Evolutionary conservation across 2,797 vertebrate species (phyloP), one percentile per base, ranked within the genome.

Genomic region (Antrozous pallidus): DNA sequence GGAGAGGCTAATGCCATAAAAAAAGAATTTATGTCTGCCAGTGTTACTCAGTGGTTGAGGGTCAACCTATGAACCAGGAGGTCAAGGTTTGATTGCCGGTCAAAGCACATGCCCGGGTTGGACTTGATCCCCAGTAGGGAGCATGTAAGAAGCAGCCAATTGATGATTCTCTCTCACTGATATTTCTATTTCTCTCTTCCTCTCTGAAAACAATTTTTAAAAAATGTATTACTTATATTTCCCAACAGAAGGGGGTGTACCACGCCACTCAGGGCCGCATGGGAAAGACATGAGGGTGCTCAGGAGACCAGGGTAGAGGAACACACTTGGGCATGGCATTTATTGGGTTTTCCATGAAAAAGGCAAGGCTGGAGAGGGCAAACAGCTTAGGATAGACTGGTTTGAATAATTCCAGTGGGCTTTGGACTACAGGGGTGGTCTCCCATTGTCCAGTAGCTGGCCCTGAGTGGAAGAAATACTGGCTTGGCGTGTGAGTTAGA

Each of bases 231-330:
- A 31, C 70, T 38, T 14, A 69, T 13, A 42, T 26, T 49, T 67
- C 47, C 70, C 80, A 65, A 26, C 16, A 17, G 63, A 36, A 69
- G 13, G 31, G 33, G n/a, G 67, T 18, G 6, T 3, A 2, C 38
- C 38, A 24, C 0, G 14, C 18, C 58, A n/a, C 7, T 2, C 8
- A 14, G 31, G 38, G 54, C 61, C 54, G 6, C 20, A 0, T 1
- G n/a, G 78, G 28, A 18, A 79, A 33, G 40, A 18, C 45, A 11
- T 9, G 9, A 6, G 49, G 47, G 28, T 26, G 70, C 45, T 58
- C 4, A 8, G 83, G 36, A 63, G 42, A 22, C 47, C 26, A 24
- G 79, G 58, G 40, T 8, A 13, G 51, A 63, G 8, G 38, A 47
- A 28, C 18, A 14, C 10, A 6, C 14, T 69, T n/a, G 16, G n/a